Base-by-base conservation (phyloP, 2,888 invertebrate genomes). In the Ceratothoa steindachneri region DNA sequence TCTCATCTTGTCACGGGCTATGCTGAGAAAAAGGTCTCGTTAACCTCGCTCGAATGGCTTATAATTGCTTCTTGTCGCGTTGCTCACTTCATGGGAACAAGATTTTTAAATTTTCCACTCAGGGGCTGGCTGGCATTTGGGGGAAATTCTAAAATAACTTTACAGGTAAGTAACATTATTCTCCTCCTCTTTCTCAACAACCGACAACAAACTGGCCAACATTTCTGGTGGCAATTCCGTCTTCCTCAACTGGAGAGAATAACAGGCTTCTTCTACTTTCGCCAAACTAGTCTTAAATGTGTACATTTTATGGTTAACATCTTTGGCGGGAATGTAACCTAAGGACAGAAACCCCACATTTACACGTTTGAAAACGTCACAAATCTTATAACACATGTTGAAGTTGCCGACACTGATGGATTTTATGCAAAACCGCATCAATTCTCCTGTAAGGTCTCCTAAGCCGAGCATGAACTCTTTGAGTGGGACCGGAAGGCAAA, bases 361-460 rank as follows among this genome's bases (percentile, higher is more conserved):
- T 55, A 86, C 82, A 5, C 81, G 73, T 30, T 83, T 82, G 71
- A 86, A 80, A 67, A 85, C 83, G 4, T 77, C 74, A 72, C 84
- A 83, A 3, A 84, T 80, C 72, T 82, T 73, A 73, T 81, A 89
- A 83, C 93, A 93, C 65, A 89, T 89, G 1, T 88, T 87, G 15
- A 89, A 88, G 80, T 93, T 90, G 0, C 93, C 93, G 75, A 88
- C 88, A 0, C 91, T 89, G 72, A 95, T 87, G 81, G 90, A 90
- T 83, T 91, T 93, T 5, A 96, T 92, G 71, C 93, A 93, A 81
- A 90, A 89, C 68, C 95, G 87, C 95, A 96, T 96, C 60, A 95
- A 84, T 84, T 96, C 96, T 0, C 95, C 95, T 0, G 93, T 93
- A 30, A 95, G 86, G 85, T 96, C 95, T 0, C 91, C 91, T 41